A percentile compares a stretch with the other conserved stretches of the same genome.
Evolutionary conservation across 1,140 invertebrate species (phyloP).

Genomic region (Drosophila setifemur): DNA sequence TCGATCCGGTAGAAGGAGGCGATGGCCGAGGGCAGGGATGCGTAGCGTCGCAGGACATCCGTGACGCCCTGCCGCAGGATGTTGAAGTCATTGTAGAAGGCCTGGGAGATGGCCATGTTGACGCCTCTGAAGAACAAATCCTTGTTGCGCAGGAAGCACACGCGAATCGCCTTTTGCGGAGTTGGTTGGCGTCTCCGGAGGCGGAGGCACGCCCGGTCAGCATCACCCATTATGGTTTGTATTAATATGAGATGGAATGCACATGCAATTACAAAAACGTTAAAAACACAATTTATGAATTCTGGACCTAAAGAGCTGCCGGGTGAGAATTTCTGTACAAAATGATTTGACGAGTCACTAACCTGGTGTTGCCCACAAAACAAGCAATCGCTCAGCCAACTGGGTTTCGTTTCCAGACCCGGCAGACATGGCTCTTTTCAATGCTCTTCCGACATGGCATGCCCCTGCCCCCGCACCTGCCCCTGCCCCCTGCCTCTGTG

Average conservation of each 20-base stretch:
- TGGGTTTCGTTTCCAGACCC: slow-evolving; percentile 36
- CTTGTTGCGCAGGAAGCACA: slow-evolving; percentile 24
- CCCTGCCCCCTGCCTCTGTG: neutral
- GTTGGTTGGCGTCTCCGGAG: neutral
- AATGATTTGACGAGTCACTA: neutral
- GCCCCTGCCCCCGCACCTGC: neutral
- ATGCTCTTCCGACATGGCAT: slow-evolving; percentile 56
- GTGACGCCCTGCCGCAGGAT: slow-evolving; percentile 12
- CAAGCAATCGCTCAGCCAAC: neutral
- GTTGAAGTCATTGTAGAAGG: neutral
- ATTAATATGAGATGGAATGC: no score
- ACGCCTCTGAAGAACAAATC: slow-evolving; percentile 22
- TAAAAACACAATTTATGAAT: no score
- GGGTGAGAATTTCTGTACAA: no score
- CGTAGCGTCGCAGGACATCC: neutral
- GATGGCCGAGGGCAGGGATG: slow-evolving; percentile 18
- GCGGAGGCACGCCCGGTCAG: neutral
- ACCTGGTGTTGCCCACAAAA: neutral
- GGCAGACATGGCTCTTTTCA: slow-evolving; percentile 14
- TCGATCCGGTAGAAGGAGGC: slow-evolving; percentile 11
- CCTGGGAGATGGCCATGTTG: neutral
- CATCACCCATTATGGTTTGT: neutral
- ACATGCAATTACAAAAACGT: no score
- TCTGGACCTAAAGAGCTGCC: no score
- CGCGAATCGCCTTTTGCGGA: slow-evolving; percentile 6